A percentile compares a stretch with the other conserved stretches of the same genome.
These are phyloP conservation scores for Meteorus cinctellus DNA, from an alignment of 2,888 invertebrate species.

Conservation along the genomic window DNA sequence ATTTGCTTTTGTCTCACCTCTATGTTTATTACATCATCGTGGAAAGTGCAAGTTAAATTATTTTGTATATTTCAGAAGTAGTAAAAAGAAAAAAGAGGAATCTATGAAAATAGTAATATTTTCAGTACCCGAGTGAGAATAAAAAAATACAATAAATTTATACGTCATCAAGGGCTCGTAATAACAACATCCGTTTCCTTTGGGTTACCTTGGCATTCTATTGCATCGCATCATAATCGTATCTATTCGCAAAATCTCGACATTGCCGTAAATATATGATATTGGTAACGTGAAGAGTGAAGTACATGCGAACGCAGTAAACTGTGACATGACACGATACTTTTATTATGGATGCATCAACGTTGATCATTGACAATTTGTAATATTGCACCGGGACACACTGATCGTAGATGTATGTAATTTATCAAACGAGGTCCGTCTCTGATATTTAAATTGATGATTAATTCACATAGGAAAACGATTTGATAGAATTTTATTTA, in stretches of 20 bases:
- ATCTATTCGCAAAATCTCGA: constrained; percentile 49
- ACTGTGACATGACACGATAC: constrained; percentile 45
- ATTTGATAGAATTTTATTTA: constrained; percentile 29
- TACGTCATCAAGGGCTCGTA: constrained; percentile 50
- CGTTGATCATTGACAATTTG: constrained; percentile 14
- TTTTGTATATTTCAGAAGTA: background rate
- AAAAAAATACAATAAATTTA: constrained; percentile 43
- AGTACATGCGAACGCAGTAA: constrained; percentile 38
- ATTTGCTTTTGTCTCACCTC: background rate
- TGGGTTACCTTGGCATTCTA: constrained; percentile 52
- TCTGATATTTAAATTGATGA: constrained; percentile 27
- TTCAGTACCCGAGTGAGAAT: background rate
- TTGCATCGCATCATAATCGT: constrained; percentile 54
- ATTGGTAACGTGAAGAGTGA: constrained; percentile 18
- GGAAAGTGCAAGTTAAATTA: background rate
- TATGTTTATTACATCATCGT: background rate
- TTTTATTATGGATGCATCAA: constrained; percentile 16
- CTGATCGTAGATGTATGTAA: background rate
- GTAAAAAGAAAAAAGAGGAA: constrained; percentile 4
- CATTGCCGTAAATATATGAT: constrained; percentile 51
- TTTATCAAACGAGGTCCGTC: background rate
- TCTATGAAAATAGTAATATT: constrained; percentile 2
- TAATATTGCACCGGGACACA: background rate
- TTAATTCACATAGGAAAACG: constrained; percentile 10
- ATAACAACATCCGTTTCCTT: constrained; percentile 53